Base-by-base conservation (phyloP, 2,888 invertebrate genomes). In the Baccha elongata region DNA sequence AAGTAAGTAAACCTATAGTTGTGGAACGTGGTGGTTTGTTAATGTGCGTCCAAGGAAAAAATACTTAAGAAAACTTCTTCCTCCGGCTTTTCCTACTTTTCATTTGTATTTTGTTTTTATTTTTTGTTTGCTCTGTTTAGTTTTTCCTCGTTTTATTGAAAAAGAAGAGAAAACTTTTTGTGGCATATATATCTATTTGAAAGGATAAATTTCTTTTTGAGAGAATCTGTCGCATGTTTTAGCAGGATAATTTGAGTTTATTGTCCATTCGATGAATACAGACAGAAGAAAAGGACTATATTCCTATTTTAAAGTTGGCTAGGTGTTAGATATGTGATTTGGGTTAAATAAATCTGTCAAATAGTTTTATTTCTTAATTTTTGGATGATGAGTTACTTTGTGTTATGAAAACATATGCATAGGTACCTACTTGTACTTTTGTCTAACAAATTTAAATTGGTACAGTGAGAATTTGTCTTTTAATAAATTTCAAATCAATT, bases 201-300 rank as follows among this genome's bases (percentile, higher is more conserved):
- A 69, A 74, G 58, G 80, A 80, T 80, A 80, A 80, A 80, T 80
- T 58, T 80, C 80, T 64, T 69, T 74, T 58, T 64, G 64, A 29
- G 29, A 64, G 58, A 50, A 62, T 68, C 74, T 74, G 74, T 44
- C 75, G 68, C 58, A 53, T 52, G 64, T 69, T 80, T 58, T 50
- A 58, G 42, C 35, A 65, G 78, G 29, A 74, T 58, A 80, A 80
- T 80, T 80, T 69, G 35, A 64, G 44, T 53, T 68, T 58, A 80
- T 74, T 74, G 79, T 80, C 68, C 74, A 11, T 79, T 53, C 19
- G 15, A 73, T 62, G 68, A 46, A 67, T 62, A 44, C 32, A 58
- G 78, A n/a, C 26, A 26, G 64, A 76, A 76, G 40, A 64, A 76
- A 64, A 50, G 73, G 42, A 74, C 68, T 67, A 62, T 68, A 68